Evolutionary conservation across 2,888 invertebrate genomes (phyloP).

Genomic region (Drosophila anceps): DNA sequence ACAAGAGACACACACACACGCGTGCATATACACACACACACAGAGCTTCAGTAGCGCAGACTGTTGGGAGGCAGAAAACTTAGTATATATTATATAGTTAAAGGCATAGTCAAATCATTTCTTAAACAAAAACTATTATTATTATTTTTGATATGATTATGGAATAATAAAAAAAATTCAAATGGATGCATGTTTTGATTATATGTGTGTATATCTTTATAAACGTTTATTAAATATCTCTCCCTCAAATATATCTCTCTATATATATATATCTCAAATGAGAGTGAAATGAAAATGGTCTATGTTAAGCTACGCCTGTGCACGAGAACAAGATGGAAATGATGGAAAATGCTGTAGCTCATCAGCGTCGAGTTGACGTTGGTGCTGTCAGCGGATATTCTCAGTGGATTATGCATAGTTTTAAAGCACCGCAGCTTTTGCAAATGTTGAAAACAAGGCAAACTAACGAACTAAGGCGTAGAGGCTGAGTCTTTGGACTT

Average conservation of each 20-base stretch:
- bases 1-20: constrained; percentile 2
- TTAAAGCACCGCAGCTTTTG: constrained; percentile 56
- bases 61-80: background rate
- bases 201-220: too few relatives aligned
- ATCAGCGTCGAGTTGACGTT: constrained; percentile 52
- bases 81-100: background rate
- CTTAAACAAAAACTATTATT: too few relatives aligned
- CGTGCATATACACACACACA: constrained; percentile 1
- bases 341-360: constrained; percentile 58
- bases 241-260: too few relatives aligned
- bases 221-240: background rate
- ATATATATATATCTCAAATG: too few relatives aligned
- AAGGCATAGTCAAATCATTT: too few relatives aligned
- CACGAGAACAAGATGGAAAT: constrained; percentile 29
- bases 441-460: constrained; percentile 44
- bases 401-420: constrained; percentile 56
- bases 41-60: background rate
- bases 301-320: constrained; percentile 5
- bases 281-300: background rate
- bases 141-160: too few relatives aligned
- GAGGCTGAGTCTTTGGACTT: constrained; percentile 10
- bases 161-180: too few relatives aligned
- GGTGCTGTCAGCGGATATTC: constrained; percentile 45
- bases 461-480: constrained; percentile 42
- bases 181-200: too few relatives aligned